These are phyloP conservation scores for Chiloscyllium plagiosum DNA, from an alignment of 2,113 vertebrate genomes.

Conservation along the genomic window DNA sequence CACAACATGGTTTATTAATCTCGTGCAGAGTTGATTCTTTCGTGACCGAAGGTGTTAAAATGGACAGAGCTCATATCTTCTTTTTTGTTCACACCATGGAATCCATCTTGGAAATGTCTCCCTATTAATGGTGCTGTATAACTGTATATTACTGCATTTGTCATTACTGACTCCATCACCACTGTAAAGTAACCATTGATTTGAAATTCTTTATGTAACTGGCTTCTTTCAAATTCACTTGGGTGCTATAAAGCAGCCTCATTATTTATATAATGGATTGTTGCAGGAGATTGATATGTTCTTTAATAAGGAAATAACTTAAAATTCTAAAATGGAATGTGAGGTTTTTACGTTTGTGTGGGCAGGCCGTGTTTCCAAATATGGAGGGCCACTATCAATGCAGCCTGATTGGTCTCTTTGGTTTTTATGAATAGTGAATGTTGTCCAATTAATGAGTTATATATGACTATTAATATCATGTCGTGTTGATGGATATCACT, in stretches of 20 bases:
- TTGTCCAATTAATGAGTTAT: not conserved
- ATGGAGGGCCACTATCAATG: not conserved
- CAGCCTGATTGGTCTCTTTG: not conserved
- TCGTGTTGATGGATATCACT: not conserved
- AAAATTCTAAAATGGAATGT: not conserved
- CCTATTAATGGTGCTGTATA: not conserved
- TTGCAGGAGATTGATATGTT: not conserved
- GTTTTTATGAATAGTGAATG: not conserved
- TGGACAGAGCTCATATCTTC: not conserved
- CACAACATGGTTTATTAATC: not conserved
- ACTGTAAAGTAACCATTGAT: not conserved
- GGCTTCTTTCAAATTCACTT: not conserved
- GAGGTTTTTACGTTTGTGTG: not conserved
- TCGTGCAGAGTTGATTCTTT: not conserved
- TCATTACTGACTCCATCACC: not conserved
- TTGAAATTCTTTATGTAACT: not conserved
- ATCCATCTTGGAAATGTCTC: not conserved
- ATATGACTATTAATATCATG: not conserved
- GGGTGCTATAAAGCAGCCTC: not conserved
- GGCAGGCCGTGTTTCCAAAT: not conserved
- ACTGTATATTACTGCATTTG: not conserved
- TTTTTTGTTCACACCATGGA: not conserved
- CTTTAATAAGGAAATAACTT: not conserved
- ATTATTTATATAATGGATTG: not conserved
- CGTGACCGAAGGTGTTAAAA: not conserved